Evolutionary conservation across 2,888 invertebrate genomes (phyloP), one percentile per base, ranked within the genome.

Genomic region (Cyclophora albipunctata): DNA sequence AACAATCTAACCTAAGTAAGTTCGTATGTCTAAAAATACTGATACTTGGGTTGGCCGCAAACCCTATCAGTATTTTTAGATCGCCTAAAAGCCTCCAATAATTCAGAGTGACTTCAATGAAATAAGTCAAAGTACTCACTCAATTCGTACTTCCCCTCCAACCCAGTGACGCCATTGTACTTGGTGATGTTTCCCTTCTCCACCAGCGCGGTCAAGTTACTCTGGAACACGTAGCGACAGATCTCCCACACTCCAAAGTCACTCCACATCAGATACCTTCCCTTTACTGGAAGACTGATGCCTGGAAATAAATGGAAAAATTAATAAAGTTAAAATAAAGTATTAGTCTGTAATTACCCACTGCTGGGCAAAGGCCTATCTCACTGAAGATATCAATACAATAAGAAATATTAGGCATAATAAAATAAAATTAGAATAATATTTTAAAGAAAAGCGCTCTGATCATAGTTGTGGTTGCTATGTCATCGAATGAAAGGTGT

Each of bases 191-290:
- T 20, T 2, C 20, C 20, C 20, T 20, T 20, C 20, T 20, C 20
- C 20, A 20, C 20, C 20, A 20, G 20, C 20, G 59, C 7, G 4
- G 64, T 61, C 34, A 54, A 53, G n/a, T 69, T 59, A 1, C 86
- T 81, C 47, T 74, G 69, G 58, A 82, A 81, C 49, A 90, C 83
- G 42, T 79, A 73, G 49, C 90, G 77, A 70, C 92, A 93, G 47
- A 90, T 90, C 66, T 90, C 89, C 93, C 94, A 94, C 4, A 95
- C 78, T 0, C 95, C 94, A 3, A 92, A 91, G 64, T 94, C 90
- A 59, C 93, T 93, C 64, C 89, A 90, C 68, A 93, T 77, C 50
- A 94, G 91, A 65, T 90, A 92, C 50, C 91, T 65, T 5, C 89
- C 84, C 34, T 88, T 90, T 47, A 83, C 78, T 0, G 87, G 88